Conservation (phyloP, 2,113 vertebrate genomes). For the Phaetusa simplex region DNA sequence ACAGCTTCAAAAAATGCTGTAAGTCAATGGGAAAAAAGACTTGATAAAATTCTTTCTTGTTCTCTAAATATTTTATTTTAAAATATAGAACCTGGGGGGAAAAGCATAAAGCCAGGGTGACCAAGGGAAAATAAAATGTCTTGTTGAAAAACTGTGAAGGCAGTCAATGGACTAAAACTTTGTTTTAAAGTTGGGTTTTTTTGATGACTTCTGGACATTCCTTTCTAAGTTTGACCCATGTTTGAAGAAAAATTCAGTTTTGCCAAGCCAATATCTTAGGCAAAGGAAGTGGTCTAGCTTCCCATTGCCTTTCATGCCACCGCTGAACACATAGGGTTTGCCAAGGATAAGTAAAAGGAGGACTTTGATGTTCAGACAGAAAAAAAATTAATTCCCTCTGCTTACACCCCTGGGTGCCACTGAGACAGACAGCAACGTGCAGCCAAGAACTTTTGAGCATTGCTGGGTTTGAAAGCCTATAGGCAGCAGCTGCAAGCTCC, state of each 20-base stretch:
- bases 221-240: neutral
- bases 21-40: neutral
- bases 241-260: neutral
- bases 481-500: neutral
- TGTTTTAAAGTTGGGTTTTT: neutral
- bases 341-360: neutral
- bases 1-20: neutral
- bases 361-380: neutral
- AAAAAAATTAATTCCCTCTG: neutral
- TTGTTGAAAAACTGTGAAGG: neutral
- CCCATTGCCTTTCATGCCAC: neutral
- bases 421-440: neutral
- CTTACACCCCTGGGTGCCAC: neutral
- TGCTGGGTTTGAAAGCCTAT: neutral
- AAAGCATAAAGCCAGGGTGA: neutral
- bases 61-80: neutral
- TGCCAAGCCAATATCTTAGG: neutral
- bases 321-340: neutral
- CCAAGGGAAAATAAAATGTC: neutral
- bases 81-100: neutral
- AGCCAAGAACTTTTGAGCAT: neutral
- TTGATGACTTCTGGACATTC: neutral
- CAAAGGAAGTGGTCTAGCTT: neutral
- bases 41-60: neutral
- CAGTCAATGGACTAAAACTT: neutral